Evolutionary conservation across 30 jellyfish, hydroid and myxozoan genomes (phyloP).

Genomic region (Catostylus mosaicus): DNA sequence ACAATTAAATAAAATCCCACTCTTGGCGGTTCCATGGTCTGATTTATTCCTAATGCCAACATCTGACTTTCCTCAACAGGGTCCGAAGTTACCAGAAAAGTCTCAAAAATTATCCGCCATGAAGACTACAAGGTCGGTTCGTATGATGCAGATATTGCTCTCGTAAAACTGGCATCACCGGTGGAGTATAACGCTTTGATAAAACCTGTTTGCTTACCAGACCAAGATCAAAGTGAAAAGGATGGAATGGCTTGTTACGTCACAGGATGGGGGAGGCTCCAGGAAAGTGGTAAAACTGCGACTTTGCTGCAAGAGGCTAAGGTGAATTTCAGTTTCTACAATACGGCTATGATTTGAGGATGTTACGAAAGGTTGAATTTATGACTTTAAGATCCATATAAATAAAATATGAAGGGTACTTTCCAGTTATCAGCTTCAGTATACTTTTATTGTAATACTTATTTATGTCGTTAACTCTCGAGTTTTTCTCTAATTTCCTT

Average conservation of each 20-base stretch:
- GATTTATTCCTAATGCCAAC: too few relatives aligned
- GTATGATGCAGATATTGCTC: conserved; percentile 38
- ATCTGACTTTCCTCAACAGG: conserved; percentile 7
- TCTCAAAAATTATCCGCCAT: conserved; percentile 28
- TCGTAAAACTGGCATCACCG: conserved; percentile 26
- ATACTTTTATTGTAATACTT: too few relatives aligned
- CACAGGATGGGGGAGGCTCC: conserved; percentile 54
- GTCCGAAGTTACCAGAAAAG: conserved; percentile 3
- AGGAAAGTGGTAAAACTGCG: conserved; percentile 24
- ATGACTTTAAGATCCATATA: too few relatives aligned
- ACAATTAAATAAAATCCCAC: too few relatives aligned
- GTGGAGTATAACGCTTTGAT: conserved; percentile 32
- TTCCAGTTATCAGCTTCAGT: too few relatives aligned
- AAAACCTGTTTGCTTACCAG: conserved; percentile 47
- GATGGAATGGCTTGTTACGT: conserved; percentile 29
- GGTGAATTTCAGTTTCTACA: background rate
- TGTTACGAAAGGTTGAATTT: too few relatives aligned
- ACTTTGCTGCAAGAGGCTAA: conserved; percentile 39
- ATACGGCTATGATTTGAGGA: background rate
- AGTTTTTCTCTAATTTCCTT: too few relatives aligned
- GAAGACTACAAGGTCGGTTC: conserved; percentile 25
- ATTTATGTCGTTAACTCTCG: too few relatives aligned
- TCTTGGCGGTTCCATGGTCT: background rate
- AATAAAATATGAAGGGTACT: too few relatives aligned
- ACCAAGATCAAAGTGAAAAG: conserved; percentile 20